phyloP scores from a whole-genome alignment of 2,113 vertebrate species.

The Paralichthys olivaceus region DNA sequence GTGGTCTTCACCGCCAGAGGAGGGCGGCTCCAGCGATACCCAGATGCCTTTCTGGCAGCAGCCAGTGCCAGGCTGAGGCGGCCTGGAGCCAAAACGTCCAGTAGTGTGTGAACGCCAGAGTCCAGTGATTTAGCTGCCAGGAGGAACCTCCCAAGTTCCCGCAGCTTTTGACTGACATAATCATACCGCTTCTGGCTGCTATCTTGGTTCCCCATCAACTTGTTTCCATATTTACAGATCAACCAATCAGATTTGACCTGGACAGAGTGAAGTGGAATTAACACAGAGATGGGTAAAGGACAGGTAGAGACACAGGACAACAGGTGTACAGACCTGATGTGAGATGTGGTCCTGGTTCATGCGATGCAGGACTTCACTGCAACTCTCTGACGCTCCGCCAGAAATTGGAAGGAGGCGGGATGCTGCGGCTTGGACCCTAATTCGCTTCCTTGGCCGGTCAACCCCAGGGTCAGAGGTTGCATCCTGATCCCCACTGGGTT shows the following conservation, averaged over 20 bases:
- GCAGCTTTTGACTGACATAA: conserved; percentile 66
- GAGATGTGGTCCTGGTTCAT: conserved; percentile 70
- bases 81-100: conserved; percentile 55
- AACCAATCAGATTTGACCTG: conserved; percentile 74
- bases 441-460: conserved; percentile 46
- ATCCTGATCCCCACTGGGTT: conserved; percentile 7
- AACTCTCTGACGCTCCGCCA: conserved; percentile 63
- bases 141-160: conserved; percentile 63
- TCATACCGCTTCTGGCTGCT: conserved; percentile 55
- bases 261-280: background rate
- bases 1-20: conserved; percentile 49
- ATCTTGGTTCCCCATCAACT: conserved; percentile 61
- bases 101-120: conserved; percentile 33
- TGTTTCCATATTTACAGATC: conserved; percentile 68
- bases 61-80: conserved; percentile 47
- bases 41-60: conserved; percentile 42
- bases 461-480: background rate
- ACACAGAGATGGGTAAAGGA: background rate
- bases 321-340: conserved; percentile 54
- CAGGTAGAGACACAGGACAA: background rate
- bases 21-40: conserved; percentile 58
- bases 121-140: conserved; percentile 63
- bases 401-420: conserved; percentile 67
- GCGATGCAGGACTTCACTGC: conserved; percentile 69
- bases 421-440: conserved; percentile 62